A percentile compares a stretch with the other conserved stretches of the same genome.
phyloP scores from a whole-genome alignment of 2,113 vertebrate species.

The Microtus richardsoni region DNA sequence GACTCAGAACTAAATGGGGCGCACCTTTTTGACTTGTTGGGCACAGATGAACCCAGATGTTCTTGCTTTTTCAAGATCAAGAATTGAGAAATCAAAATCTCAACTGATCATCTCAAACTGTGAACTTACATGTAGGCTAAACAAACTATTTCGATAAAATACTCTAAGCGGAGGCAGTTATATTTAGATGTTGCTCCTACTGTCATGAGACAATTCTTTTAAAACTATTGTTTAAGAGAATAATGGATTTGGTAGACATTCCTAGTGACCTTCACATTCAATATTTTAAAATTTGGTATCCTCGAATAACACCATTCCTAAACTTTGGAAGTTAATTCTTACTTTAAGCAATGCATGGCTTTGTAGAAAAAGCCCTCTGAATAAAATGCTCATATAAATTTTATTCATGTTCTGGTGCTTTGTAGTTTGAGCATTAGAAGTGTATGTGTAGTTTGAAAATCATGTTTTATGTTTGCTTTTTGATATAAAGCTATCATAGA shows the following conservation, averaged over 20 bases:
- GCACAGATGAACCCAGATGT: neutral
- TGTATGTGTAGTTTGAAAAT: slow-evolving; percentile 53
- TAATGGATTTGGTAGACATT: slow-evolving; percentile 25
- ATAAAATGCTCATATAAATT: neutral
- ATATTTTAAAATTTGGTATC: slow-evolving; percentile 16
- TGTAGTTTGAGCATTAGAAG: slow-evolving; percentile 29
- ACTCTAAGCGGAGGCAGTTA: slow-evolving; percentile 34
- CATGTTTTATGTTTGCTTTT: slow-evolving; percentile 71
- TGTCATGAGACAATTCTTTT: neutral
- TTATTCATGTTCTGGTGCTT: slow-evolving; percentile 35
- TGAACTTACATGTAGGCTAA: slow-evolving; percentile 4
- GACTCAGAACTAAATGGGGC: neutral
- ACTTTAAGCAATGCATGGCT: neutral
- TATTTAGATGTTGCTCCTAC: neutral
- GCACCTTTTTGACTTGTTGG: neutral
- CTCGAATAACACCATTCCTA: neutral
- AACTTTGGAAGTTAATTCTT: slow-evolving; percentile 43
- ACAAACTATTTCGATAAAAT: slow-evolving; percentile 8
- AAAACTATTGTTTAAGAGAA: neutral
- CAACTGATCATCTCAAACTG: neutral
- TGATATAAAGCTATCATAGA: slow-evolving; percentile 65
- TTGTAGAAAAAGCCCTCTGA: neutral
- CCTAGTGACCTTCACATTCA: neutral
- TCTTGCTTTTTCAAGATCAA: neutral
- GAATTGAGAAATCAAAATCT: neutral